Conservation (phyloP, 2,113 vertebrate species). For the Ceyx cyanopectus region DNA sequence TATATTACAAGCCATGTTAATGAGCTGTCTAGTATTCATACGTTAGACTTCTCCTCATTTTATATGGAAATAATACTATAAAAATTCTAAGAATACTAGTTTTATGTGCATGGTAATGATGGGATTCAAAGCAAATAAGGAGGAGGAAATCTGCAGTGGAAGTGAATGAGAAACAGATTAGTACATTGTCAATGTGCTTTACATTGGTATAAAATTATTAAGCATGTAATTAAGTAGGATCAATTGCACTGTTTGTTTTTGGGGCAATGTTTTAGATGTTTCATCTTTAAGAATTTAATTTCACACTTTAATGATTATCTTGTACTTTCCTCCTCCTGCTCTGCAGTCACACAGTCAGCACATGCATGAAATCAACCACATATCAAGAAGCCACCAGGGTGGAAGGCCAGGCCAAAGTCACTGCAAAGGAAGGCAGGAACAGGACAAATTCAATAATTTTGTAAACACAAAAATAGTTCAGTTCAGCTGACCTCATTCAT, state of each 20-base stretch:
- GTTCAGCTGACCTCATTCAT: neutral
- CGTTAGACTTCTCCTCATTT: constrained; percentile 74
- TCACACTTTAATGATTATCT: constrained; percentile 55
- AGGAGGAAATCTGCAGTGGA: constrained; percentile 58
- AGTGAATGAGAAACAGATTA: constrained; percentile 71
- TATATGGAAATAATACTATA: constrained; percentile 78
- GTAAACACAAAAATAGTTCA: neutral
- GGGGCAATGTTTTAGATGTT: constrained; percentile 52
- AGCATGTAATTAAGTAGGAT: constrained; percentile 67
- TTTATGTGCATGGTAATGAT: constrained; percentile 79
- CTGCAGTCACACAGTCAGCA: neutral
- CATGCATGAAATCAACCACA: rapidly evolving
- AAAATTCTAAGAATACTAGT: constrained; percentile 76
- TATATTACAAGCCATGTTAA: constrained; percentile 51
- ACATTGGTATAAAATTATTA: constrained; percentile 63
- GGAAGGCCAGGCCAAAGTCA: constrained; percentile 16
- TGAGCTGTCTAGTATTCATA: constrained; percentile 68
- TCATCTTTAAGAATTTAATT: constrained; percentile 66
- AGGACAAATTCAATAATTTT: neutral
- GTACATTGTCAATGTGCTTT: constrained; percentile 46
- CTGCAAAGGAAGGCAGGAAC: neutral
- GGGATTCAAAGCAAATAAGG: constrained; percentile 77
- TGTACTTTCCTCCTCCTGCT: constrained; percentile 21
- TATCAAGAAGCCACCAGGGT: neutral
- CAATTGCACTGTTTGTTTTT: constrained; percentile 62